phyloP scores from a whole-genome alignment of 2,797 vertebrate genomes.

The Buceros bicornis region DNA sequence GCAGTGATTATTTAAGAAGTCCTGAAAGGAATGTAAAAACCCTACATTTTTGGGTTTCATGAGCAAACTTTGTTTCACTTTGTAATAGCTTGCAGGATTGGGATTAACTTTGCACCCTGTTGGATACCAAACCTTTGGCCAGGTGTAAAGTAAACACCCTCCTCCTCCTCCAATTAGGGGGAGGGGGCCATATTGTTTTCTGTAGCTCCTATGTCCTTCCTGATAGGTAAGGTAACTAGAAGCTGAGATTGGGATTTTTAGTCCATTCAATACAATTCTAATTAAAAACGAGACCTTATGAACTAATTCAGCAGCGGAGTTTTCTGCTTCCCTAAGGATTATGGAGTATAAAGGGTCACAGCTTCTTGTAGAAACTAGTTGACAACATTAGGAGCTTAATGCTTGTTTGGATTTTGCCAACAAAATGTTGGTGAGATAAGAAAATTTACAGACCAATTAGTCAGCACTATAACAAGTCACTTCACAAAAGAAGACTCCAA shows the following conservation, averaged over 20 bases:
- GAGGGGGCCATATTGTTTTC: background rate
- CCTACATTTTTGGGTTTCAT: background rate
- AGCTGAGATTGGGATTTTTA: background rate
- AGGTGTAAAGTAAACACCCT: background rate
- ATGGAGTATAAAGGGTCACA: constrained; percentile 7
- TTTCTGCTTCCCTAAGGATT: background rate
- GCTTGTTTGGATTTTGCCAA: constrained; percentile 6
- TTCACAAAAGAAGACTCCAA: background rate
- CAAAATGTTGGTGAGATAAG: background rate
- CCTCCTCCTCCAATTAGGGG: background rate
- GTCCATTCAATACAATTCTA: background rate
- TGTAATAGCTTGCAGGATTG: background rate
- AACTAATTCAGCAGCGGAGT: background rate
- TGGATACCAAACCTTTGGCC: background rate
- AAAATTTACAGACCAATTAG: background rate
- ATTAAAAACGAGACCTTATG: background rate
- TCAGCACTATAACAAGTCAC: background rate
- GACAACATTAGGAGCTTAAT: background rate
- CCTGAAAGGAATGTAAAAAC: background rate
- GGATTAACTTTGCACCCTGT: background rate
- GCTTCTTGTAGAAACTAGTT: background rate
- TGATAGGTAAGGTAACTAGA: background rate
- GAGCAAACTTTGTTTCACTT: background rate
- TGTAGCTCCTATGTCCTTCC: background rate
- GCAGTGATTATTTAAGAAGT: background rate